Evolutionary conservation across 2,888 invertebrate genomes (phyloP), one percentile per base, ranked within the genome.

Genomic region (Aspidapion aeneum): DNA sequence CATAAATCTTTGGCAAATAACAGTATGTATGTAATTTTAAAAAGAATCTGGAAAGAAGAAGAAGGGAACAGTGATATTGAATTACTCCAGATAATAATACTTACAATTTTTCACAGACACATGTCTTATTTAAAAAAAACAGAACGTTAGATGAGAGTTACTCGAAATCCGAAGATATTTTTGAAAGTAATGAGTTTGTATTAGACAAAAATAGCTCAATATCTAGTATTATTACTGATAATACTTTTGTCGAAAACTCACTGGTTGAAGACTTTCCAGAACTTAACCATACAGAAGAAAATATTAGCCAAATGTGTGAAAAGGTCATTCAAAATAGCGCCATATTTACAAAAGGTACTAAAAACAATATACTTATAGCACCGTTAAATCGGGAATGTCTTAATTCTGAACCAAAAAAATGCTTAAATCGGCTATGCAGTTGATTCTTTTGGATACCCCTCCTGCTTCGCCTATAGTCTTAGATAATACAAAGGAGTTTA

Each of bases 361-460:
- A 18, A 18, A 52, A 52, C 16, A 52, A 61, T 35, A 64, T 69
- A 58, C 58, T 69, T 35, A 72, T 74, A 59, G 64, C 71, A 19
- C 72, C 74, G 18, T 71, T 74, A 51, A 72, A 50, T 18, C 22
- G 52, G 18, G 63, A 66, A 19, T 60, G 62, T 16, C 20, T 66
- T 49, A 58, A 60, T 18, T 56, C 64, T 48, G 50, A 66, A 54
- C 61, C 66, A 61, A 64, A 17, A 60, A 60, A 64, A 63, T 66
- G 35, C 64, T 66, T 51, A 64, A 63, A 58, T 78, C 78, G 5
- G 78, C 78, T 21, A 75, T 79, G 73, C 75, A 79, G 68, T 75
- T 76, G 18, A 76, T 79, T 62, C 68, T 79, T 19, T 70, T 78
- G 50, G 78, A 78, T 58, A 70, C 77, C 1, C 75, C 77, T 12